Evolutionary conservation across 2,888 invertebrate genomes (phyloP).

Genomic region (Lasioglossum vierecki): DNA sequence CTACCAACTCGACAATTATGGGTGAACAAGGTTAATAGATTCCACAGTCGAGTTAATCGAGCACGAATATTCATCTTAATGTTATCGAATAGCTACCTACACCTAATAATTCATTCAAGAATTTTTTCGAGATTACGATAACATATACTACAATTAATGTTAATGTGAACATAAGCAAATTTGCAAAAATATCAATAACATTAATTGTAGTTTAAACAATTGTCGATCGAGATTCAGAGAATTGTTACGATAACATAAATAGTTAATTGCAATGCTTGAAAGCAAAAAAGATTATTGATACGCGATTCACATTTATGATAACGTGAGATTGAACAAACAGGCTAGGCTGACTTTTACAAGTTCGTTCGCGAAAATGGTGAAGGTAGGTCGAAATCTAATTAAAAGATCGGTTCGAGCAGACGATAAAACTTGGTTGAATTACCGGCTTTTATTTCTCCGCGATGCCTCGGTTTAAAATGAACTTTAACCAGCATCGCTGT

Average conservation of each 20-base stretch:
- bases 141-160: too few relatives aligned
- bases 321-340: neutral
- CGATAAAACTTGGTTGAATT: neutral
- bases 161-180: too few relatives aligned
- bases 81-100: too few relatives aligned
- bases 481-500: slow-evolving; percentile 17
- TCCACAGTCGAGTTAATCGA: neutral
- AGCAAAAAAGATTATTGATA: neutral
- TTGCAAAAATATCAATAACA: too few relatives aligned
- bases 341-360: neutral
- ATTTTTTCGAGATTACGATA: too few relatives aligned
- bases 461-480: slow-evolving; percentile 27
- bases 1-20: neutral
- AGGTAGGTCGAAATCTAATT: neutral
- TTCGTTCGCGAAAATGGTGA: neutral
- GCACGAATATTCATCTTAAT: neutral
- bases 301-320: neutral
- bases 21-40: neutral
- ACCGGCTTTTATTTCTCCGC: neutral
- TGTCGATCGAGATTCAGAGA: too few relatives aligned
- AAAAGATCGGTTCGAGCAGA: neutral
- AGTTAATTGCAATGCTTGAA: neutral
- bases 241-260: too few relatives aligned
- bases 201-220: too few relatives aligned
- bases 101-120: too few relatives aligned